A percentile compares a stretch with the other conserved stretches of the same genome.
Evolutionary conservation across 1,140 invertebrate genomes (phyloP).

Genomic region (Drosophila prosaltans): DNA sequence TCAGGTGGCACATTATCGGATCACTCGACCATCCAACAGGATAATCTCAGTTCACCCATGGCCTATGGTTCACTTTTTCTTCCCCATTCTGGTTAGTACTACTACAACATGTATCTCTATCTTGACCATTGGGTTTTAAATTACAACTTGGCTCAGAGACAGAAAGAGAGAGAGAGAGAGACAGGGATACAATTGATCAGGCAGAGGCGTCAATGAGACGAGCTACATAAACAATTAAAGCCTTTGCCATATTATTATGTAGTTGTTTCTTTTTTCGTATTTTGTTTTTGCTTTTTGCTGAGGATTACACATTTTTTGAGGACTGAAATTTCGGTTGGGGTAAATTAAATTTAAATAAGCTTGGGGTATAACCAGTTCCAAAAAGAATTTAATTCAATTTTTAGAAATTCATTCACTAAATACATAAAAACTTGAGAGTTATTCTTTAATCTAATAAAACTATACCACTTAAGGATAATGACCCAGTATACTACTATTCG

Average conservation of each 20-base stretch:
- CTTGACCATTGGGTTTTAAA: not conserved
- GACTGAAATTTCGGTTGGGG: conserved; percentile 36
- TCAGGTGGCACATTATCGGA: conserved; percentile 80
- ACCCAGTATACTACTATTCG: too few species aligned
- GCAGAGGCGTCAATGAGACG: conserved; percentile 71
- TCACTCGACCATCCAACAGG: conserved; percentile 74
- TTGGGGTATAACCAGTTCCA: not conserved
- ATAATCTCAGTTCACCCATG: conserved; percentile 77
- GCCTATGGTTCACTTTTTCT: conserved; percentile 76
- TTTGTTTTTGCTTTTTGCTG: conserved; percentile 59
- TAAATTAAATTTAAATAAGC: conserved; percentile 9
- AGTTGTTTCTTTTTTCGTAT: conserved; percentile 7
- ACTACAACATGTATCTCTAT: conserved; percentile 12
- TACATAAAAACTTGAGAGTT: too few species aligned
- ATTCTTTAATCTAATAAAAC: too few species aligned
- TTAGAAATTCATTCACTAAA: too few species aligned
- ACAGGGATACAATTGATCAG: conserved; percentile 11
- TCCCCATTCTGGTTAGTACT: conserved; percentile 73
- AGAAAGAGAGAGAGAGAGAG: not conserved
- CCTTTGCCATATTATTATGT: conserved; percentile 46
- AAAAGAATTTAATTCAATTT: too few species aligned
- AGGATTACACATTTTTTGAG: conserved; percentile 66
- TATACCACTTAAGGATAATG: too few species aligned
- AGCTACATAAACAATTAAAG: conserved; percentile 76
- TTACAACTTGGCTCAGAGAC: not conserved